Evolutionary conservation across 2,113 vertebrate genomes (phyloP), one percentile per base, ranked within the genome.

Genomic region (Boulengeromyrus knoepffleri): DNA sequence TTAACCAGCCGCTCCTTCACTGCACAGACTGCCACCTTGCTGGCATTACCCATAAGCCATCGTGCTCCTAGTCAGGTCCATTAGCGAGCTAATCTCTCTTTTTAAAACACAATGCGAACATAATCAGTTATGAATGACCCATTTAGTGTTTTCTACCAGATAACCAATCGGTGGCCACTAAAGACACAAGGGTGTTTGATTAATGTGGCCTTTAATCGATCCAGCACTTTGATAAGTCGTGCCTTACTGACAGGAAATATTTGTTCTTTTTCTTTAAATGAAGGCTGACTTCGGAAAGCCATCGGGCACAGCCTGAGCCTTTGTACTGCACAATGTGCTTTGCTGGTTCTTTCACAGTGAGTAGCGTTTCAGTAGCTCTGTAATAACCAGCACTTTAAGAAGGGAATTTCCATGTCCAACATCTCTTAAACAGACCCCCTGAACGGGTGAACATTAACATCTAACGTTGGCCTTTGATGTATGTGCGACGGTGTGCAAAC

Each of bases 171-270:
- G 15, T 36, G 21, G 66, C 17, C 66, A 49, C 66, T 36, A 50
- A 13, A 50, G 88, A 49, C 88, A 39, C 85, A 86, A 89, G 66
- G n/a, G n/a, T 13, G 1, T 87, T 87, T 53, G 50, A 87, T 87
- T 53, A 87, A 87, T 36, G 49, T 8, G 4, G 49, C 17, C 50
- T 87, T 87, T 56, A 83, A 53, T 39, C 36, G 2, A 19, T 19
- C 66, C 31, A 80, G 36, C 5, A 36, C 19, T 49, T 15, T 21
- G 31, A 83, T 83, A 47, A 89, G 62, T 21, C 7, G 13, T 24
- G 27, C 46, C 46, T 8, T 52, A 46, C 7, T 52, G 88, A 70
- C 47, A 1, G 52, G 39, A 87, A 19, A 39, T 15, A 9, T 21
- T 50, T 27, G 53, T 83, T 19, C 46, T 47, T 36, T 88, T 45